Evolutionary conservation across 2,888 invertebrate genomes (phyloP), one percentile per base, ranked within the genome.

Genomic region (Ephialtes manifestator): DNA sequence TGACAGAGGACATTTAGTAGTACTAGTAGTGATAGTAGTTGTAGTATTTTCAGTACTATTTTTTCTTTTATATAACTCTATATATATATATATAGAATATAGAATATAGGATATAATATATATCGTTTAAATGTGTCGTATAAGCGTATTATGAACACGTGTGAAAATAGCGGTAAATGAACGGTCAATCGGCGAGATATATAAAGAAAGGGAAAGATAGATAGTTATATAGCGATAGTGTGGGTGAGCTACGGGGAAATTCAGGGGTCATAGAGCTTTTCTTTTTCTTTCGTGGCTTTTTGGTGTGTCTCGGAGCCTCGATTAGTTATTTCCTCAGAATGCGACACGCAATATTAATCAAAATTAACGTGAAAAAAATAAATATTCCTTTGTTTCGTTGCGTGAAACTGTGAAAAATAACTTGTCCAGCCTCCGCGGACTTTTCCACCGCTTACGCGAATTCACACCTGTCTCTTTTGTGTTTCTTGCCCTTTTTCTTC

Each of bases 401-500:
- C 68, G 4, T 1, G 24, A 68, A 81, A 81, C 48, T 20, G 63
- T 20, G 35, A 24, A 79, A 77, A 31, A 68, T 65, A 81, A 48
- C 60, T 76, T 63, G 58, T 92, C 92, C 90, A 93, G 91, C 88
- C 91, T 93, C 91, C 92, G 89, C 83, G 84, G 91, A 93, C 90
- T 87, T 85, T 85, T 88, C 84, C 88, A 89, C 89, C 88, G 88
- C 87, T 70, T 58, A 83, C 65, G 82, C 81, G 72, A 89, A 88
- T 83, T 86, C 89, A 88, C 95, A 97, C 97, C 96, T 96, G 90
- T 96, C 95, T 94, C 96, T 95, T 89, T 94, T 95, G 90, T 94
- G 95, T 94, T 96, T 96, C 95, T 97, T 97, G 90, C 96, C 96
- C 94, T 97, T 97, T 94, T 97, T 97, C 94, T 96, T 95, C 90